Conservation (phyloP, 1,140 invertebrate genomes). For the Trichonephila inaurata region DNA sequence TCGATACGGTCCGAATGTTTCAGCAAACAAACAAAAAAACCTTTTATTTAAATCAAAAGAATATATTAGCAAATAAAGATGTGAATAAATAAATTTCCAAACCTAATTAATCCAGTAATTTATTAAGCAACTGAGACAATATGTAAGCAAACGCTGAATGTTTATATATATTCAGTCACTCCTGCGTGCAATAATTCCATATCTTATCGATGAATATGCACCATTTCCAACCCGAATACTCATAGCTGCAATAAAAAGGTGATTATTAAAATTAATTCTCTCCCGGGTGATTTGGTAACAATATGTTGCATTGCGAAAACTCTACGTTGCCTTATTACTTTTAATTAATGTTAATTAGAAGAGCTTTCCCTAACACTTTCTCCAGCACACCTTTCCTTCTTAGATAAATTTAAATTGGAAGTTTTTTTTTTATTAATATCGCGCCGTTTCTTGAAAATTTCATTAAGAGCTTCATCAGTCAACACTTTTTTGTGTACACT, state of each 20-base stretch:
- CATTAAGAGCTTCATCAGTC: constrained; percentile 42
- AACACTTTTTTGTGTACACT: constrained; percentile 41
- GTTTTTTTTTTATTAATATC: constrained; percentile 1
- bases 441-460: not conserved
- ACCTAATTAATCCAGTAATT: too few species aligned
- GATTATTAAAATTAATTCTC: constrained; percentile 50
- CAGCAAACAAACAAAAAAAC: too few species aligned
- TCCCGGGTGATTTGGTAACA: constrained; percentile 23
- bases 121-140: too few species aligned
- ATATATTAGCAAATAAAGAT: too few species aligned
- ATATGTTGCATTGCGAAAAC: constrained; percentile 37
- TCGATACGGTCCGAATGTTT: too few species aligned
- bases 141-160: too few species aligned
- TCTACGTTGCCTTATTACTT: constrained; percentile 20
- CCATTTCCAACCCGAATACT: not conserved
- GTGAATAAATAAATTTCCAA: too few species aligned
- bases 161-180: too few species aligned
- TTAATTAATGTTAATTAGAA: constrained; percentile 54
- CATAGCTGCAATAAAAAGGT: not conserved
- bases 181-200: too few species aligned
- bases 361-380: not conserved
- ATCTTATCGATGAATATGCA: too few species aligned
- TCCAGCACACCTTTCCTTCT: not conserved
- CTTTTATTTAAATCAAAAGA: too few species aligned
- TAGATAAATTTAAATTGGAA: constrained; percentile 23